Evolutionary conservation across 2,888 invertebrate genomes (phyloP), one percentile per base, ranked within the genome.

Genomic region (Nephrotoma flavescens): DNA sequence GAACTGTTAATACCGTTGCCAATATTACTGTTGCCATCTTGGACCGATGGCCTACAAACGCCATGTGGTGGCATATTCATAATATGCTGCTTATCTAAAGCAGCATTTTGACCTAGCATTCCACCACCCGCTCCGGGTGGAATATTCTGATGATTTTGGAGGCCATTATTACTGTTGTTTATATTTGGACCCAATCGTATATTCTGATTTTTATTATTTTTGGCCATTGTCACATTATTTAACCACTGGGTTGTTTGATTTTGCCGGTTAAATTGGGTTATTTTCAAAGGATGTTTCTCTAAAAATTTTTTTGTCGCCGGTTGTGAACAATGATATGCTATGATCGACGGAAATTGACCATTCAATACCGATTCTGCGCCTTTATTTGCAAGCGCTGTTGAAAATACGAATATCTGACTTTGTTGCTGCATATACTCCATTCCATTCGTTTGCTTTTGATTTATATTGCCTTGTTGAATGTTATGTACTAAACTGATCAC

Each of bases 401-500:
- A 97, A 93, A 99, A 99, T 89, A 99, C 98, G 94, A 98, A 99
- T 91, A 99, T 97, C 92, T 98, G 98, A 92, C 97, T 98, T 92
- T 98, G 98, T 92, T 99, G 98, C 93, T 98, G 97, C 96, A 96
- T 96, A 89, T 96, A 96, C 42, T 86, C 42, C 84, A 84, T 84
- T 2, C 84, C 84, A 84, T 42, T 84, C 2, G 84, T 84, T 84
- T 84, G 84, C 7, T 84, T 84, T 41, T 84, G 84, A 84, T 84
- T 84, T 15, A 84, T 84, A 84, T 84, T 84, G 6, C n/a, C 42
- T 42, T 84, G 84, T 15, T 42, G 42, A 84, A 42, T 42, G 6
- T 42, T 41, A 84, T 84, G 84, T 84, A 6, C 84, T 71, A 71
- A 71, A 71, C 31, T 71, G 42, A 42, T 84, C 9, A 84, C 84